Evolutionary conservation across 2,888 invertebrate genomes (phyloP).

Genomic region (Dryococelus australis): DNA sequence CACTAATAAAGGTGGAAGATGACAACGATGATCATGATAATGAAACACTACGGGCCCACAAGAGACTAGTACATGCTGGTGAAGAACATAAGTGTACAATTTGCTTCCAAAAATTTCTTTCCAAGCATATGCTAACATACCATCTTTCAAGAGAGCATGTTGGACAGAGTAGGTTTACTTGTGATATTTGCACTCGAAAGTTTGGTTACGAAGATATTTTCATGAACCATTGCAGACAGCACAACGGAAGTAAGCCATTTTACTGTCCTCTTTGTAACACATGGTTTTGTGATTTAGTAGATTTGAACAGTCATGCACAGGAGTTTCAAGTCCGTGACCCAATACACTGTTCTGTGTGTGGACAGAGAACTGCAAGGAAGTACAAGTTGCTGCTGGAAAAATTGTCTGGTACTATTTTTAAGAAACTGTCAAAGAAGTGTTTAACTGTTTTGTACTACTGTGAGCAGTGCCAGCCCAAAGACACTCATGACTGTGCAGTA

Average conservation of each 20-base stretch:
- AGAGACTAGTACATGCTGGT: background rate
- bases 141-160: background rate
- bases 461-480: background rate
- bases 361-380: background rate
- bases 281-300: background rate
- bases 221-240: background rate
- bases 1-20: too few species aligned
- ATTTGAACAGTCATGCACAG: background rate
- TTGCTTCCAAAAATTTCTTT: background rate
- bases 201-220: background rate
- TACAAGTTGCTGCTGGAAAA: too few species aligned
- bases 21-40: too few species aligned
- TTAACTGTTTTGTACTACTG: background rate
- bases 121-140: background rate
- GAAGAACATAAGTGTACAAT: background rate
- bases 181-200: background rate
- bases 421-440: background rate
- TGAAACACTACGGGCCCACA: too few species aligned
- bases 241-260: background rate
- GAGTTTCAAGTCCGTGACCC: background rate
- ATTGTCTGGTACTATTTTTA: background rate
- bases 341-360: background rate
- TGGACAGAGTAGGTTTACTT: background rate
- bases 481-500: background rate
- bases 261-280: background rate